Evolutionary conservation across 2,797 vertebrate species (phyloP), one percentile per base, ranked within the genome.

Genomic region (Nasua narica): DNA sequence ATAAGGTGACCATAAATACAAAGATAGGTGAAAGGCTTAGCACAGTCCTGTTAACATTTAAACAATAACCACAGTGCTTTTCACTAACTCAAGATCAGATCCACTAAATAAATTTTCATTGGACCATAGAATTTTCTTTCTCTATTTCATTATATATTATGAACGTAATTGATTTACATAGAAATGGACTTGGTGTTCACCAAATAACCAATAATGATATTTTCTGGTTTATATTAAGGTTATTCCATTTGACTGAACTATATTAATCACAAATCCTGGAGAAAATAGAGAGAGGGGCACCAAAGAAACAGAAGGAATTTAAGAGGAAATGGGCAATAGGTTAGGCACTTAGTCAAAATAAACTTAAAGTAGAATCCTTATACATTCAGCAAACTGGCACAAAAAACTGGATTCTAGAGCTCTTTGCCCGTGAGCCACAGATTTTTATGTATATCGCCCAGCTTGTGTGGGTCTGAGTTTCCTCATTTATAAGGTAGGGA

Each of bases 1-100:
- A 12, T 92, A 50, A 50, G 11, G n/a, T n/a, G n/a, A n/a, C n/a
- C n/a, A n/a, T 96, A 91, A 95, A 90, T 72, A 94, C 58, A 58
- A 48, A 84, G 40, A 60, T 89, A 77, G n/a, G 9, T 54, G 12
- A 67, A 85, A 96, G 54, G 1, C 32, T 94, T 78, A 58, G 54
- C 58, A 69, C 23, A 46, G 3, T 40, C 25, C 48, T 74, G 19
- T 32, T 48, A 37, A 72, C n/a, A 76, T 83, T 94, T 87, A 94
- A 92, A 85, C 37, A 87, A 4, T 67, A 40, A 54, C 40, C 52
- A 46, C 14, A 32, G 50, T 46, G 12, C 15, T 95, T 92, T 77
- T 70, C 37, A 67, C 40, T 77, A 48, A 88, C 27, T 67, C n/a
- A 56, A 46, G 32, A 72, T 89, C 35, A 72, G 40, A 92, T 19